A percentile compares a stretch with the other conserved stretches of the same genome.
phyloP scores from a whole-genome alignment of 1,140 invertebrate species.

The Drosophila malerkotliana region DNA sequence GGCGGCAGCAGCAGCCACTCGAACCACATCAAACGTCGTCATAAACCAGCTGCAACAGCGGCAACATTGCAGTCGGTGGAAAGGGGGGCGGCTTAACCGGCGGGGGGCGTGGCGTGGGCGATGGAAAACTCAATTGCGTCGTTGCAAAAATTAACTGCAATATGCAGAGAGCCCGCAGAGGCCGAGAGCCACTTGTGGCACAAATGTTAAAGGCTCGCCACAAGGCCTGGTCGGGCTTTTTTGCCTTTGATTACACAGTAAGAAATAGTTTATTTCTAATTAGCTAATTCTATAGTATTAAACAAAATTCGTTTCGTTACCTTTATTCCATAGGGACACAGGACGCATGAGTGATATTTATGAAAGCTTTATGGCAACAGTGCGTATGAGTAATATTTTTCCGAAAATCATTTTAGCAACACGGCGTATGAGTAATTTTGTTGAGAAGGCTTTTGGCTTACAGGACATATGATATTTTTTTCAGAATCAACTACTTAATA shows the following conservation, averaged over 20 bases:
- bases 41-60: conserved; percentile 65
- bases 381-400: background rate
- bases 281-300: background rate
- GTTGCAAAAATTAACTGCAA: conserved; percentile 76
- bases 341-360: background rate
- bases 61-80: background rate
- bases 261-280: background rate
- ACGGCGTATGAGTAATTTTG: background rate
- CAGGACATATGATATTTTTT: background rate
- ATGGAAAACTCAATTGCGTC: conserved; percentile 66
- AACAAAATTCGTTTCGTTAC: background rate
- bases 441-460: background rate
- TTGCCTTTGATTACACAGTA: background rate
- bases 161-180: conserved; percentile 33
- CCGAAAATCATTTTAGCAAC: background rate
- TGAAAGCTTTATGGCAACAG: background rate
- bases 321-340: background rate
- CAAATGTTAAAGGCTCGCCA: conserved; percentile 69
- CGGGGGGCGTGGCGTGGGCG: conserved; percentile 65
- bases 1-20: conserved; percentile 35
- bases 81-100: conserved; percentile 14
- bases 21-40: conserved; percentile 55
- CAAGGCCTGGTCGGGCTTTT: conserved; percentile 22
- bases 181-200: conserved; percentile 43
- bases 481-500: background rate